Base-by-base conservation (phyloP, 1,140 invertebrate species). In the Papilio dardanus region DNA sequence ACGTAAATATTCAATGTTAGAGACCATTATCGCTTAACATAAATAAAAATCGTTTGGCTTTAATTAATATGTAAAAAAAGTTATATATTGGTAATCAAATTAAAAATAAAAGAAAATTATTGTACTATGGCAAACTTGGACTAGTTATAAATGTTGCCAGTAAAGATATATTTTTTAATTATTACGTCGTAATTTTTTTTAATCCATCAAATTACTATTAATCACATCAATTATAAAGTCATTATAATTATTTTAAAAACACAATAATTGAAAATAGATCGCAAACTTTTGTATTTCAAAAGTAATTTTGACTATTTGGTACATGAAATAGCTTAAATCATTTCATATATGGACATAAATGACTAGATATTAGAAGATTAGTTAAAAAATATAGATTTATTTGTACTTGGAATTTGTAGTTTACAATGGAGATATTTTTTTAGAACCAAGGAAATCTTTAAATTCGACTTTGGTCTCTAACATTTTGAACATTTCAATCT, bases 401-500 rank as follows among this genome's bases (percentile, higher is more conserved):
- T n/a, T n/a, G n/a, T n/a, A n/a, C n/a, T n/a, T n/a, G n/a, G n/a
- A n/a, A n/a, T n/a, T n/a, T n/a, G n/a, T n/a, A n/a, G n/a, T n/a
- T n/a, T n/a, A n/a, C n/a, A n/a, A n/a, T n/a, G n/a, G n/a, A n/a
- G n/a, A n/a, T n/a, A n/a, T n/a, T n/a, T n/a, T n/a, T n/a, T n/a
- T n/a, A n/a, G n/a, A n/a, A n/a, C n/a, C n/a, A n/a, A n/a, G n/a
- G n/a, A 35, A 35, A 16, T 42, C 14, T 42, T 42, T 42, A 0
- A 54, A 54, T 54, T 24, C 5, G n/a, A 21, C 8, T 24, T 58
- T 2, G 54, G 54, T 24, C 54, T 28, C 54, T 58, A 58, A 58
- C 54, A 58, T 24, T n/a, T 66, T 71, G 54, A 71, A 76, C 21
- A 21, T 46, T 42, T 16, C 10, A 12, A 40, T 19, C 14, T 40